These are phyloP conservation scores for sheep (Ovis aries) DNA, from an alignment of 2,113 vertebrate genomes.

Conservation along the genomic window DNA sequence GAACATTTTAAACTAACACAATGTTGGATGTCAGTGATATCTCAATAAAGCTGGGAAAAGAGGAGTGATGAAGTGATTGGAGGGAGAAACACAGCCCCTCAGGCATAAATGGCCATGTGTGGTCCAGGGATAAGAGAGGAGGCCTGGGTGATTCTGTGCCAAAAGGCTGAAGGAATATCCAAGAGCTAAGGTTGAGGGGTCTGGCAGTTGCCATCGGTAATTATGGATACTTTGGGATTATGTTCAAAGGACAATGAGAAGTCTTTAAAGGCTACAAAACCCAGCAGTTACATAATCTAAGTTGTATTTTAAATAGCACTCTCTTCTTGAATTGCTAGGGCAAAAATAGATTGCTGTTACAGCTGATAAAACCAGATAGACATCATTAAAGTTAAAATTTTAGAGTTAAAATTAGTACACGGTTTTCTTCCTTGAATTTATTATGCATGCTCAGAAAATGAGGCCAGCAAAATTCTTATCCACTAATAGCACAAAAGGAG, in stretches of 20 bases:
- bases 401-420: conserved; percentile 9
- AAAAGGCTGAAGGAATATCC: neutral
- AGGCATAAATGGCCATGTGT: neutral
- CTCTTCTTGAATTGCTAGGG: neutral
- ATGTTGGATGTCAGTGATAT: neutral
- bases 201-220: neutral
- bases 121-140: neutral
- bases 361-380: neutral
- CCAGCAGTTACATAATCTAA: neutral
- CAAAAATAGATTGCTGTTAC: neutral
- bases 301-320: neutral
- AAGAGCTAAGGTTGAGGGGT: neutral
- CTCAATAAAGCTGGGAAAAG: neutral
- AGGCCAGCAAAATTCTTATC: neutral
- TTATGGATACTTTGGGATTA: neutral
- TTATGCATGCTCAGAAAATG: neutral
- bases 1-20: neutral
- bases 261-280: neutral
- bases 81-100: neutral
- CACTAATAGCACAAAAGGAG: neutral
- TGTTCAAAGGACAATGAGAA: neutral
- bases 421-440: neutral
- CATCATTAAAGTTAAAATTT: neutral
- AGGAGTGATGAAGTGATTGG: neutral
- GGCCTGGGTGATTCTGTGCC: neutral